phyloP scores from a whole-genome alignment of 1,140 invertebrate species.

The Callitettix versicolor region DNA sequence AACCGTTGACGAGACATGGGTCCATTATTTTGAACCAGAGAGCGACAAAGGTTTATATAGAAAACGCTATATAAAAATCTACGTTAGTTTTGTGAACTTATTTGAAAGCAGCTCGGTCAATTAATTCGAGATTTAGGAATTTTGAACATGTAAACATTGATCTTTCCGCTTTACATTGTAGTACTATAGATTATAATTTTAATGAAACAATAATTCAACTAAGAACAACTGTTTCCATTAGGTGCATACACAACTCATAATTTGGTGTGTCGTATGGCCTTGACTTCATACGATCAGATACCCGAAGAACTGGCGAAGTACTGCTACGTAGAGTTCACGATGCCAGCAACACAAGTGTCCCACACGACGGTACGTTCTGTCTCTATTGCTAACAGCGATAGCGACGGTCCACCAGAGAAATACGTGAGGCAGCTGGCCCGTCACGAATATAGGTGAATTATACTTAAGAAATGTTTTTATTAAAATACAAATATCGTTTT shows the following conservation, averaged over 20 bases:
- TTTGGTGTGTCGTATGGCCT: slow-evolving; percentile 81
- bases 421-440: slow-evolving; percentile 95
- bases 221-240: slow-evolving; percentile 35
- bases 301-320: slow-evolving; percentile 82
- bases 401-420: slow-evolving; percentile 92
- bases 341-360: slow-evolving; percentile 95
- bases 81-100: no score
- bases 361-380: slow-evolving; percentile 94
- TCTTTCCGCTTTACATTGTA: no score
- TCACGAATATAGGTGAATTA: slow-evolving; percentile 80
- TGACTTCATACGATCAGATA: slow-evolving; percentile 95
- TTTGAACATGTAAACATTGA: no score
- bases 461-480: neutral
- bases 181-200: no score
- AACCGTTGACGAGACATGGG: no score
- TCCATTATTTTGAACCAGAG: no score
- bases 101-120: no score
- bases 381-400: slow-evolving; percentile 78
- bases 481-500: neutral
- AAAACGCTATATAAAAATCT: no score
- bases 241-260: slow-evolving; percentile 94
- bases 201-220: no score
- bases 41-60: no score
- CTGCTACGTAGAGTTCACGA: slow-evolving; percentile 92
- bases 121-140: no score